Percentiles rank a stretch among this genome's conserved stretches.
Conservation (phyloP, 2,113 vertebrate genomes). For the Alligator sinensis region DNA sequence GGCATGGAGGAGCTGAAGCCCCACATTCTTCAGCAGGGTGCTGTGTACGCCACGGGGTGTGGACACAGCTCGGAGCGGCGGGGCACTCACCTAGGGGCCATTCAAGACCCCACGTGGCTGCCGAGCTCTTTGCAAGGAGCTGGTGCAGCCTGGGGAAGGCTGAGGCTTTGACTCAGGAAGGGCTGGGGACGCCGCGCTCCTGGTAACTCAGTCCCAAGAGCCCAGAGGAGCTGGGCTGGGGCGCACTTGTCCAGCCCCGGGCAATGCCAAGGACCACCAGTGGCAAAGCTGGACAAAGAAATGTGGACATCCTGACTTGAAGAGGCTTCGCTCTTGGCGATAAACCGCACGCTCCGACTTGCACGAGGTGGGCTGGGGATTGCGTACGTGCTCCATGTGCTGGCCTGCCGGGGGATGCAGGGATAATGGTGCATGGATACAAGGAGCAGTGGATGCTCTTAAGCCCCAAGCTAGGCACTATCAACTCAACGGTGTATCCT, state of each 20-base stretch:
- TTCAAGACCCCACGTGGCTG: neutral
- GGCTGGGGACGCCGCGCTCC: too few relatives aligned
- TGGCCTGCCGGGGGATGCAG: too few relatives aligned
- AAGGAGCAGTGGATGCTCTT: neutral
- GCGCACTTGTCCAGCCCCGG: neutral
- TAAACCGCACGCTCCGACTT: neutral
- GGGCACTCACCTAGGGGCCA: neutral
- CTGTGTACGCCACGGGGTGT: neutral
- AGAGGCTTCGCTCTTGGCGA: neutral
- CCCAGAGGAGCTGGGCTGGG: neutral
- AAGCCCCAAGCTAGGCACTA: neutral
- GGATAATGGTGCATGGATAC: neutral
- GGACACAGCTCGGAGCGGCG: neutral
- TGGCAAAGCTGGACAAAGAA: neutral
- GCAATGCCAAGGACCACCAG: neutral
- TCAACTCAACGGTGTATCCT: neutral
- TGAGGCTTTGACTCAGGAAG: too few relatives aligned
- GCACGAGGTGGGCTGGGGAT: neutral
- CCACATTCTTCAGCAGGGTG: neutral
- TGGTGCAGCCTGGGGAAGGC: neutral
- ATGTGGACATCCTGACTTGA: neutral
- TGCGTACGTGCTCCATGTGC: neutral
- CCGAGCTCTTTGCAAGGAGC: neutral
- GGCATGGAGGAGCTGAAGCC: neutral
- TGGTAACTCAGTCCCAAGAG: too few relatives aligned